phyloP scores from a whole-genome alignment of 1,140 invertebrate genomes.

The Drosophila serrata region DNA sequence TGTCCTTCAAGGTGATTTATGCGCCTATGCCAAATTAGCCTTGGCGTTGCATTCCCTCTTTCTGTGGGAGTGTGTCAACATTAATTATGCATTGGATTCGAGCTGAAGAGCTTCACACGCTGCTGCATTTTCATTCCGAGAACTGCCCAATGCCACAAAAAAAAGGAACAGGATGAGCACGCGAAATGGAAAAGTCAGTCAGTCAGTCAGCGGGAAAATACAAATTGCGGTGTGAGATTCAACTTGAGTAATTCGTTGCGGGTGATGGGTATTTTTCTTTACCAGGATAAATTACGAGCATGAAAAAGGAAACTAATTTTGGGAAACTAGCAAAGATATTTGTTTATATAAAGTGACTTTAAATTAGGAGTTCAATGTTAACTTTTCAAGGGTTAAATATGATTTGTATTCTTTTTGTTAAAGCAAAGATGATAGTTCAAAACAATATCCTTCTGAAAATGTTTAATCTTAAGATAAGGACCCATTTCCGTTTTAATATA shows the following conservation, averaged over 20 bases:
- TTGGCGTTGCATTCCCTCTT: slow-evolving; percentile 70
- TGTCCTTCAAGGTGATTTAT: slow-evolving; percentile 76
- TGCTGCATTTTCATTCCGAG: slow-evolving; percentile 2
- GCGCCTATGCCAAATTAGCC: slow-evolving; percentile 73
- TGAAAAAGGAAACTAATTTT: neutral
- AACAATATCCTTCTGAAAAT: neutral
- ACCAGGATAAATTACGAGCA: slow-evolving; percentile 2
- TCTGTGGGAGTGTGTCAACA: slow-evolving; percentile 59
- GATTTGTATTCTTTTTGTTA: neutral
- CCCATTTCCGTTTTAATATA: neutral
- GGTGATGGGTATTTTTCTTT: neutral
- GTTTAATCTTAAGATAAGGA: neutral
- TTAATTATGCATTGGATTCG: slow-evolving; percentile 69
- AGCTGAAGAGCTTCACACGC: slow-evolving; percentile 6
- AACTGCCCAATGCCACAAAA: slow-evolving; percentile 11
- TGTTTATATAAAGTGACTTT: too few species aligned
- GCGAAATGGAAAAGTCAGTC: slow-evolving; percentile 47
- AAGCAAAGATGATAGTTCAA: neutral
- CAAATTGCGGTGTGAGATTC: slow-evolving; percentile 24
- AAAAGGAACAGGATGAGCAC: neutral
- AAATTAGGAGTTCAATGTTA: neutral
- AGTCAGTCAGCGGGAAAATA: slow-evolving; percentile 28
- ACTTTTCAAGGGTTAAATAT: neutral
- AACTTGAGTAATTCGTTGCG: slow-evolving; percentile 10
- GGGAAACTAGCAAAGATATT: neutral